Base-by-base conservation (phyloP, 2,113 vertebrate genomes). In the Protomyctophum bolini region DNA sequence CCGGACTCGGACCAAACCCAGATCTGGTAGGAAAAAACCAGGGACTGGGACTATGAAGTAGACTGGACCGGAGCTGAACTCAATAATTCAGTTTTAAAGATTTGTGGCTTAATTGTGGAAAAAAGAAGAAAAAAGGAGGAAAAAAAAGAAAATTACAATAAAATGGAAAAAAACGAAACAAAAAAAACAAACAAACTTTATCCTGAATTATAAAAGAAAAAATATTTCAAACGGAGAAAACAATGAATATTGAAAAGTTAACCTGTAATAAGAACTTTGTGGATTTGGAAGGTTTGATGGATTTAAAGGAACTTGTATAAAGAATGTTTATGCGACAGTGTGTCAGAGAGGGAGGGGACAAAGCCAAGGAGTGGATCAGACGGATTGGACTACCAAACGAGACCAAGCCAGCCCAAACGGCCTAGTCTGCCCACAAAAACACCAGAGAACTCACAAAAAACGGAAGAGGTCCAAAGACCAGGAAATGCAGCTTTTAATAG, bases 91-190 rank as follows among this genome's bases (percentile, higher is more conserved):
- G 63, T 65, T 55, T 87, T 78, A 66, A 41, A 81, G 84, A 88
- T 86, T 84, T 75, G 88, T 86, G 85, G 85, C 84, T 84, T 82
- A 88, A 86, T 77, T 89, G 86, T 91, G 87, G 86, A 86, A 63
- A 83, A 81, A 33, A 81, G 75, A 57, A 66, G 10, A 55, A 21
- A 21, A 21, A 21, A 21, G 2, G 33, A 41, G 4, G 4, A 41
- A 41, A 41, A 41, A 41, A 41, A 6, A 41, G 33, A 41, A 41
- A 41, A 41, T 4, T 41, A 41, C 33, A 41, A 41, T 41, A 41
- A 41, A 88, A 86, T 77, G 88, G 86, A 89, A 88, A 87, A 86
- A 63, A 83, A 81, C 33, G 77, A 77, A 57, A 66, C 78, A 67
- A 72, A 66, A 73, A n/a, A 12, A 55, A 47, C 79, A 82, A 21